Base-by-base conservation (phyloP, 2,113 vertebrate species). In the Myrmecophaga tridactyla region DNA sequence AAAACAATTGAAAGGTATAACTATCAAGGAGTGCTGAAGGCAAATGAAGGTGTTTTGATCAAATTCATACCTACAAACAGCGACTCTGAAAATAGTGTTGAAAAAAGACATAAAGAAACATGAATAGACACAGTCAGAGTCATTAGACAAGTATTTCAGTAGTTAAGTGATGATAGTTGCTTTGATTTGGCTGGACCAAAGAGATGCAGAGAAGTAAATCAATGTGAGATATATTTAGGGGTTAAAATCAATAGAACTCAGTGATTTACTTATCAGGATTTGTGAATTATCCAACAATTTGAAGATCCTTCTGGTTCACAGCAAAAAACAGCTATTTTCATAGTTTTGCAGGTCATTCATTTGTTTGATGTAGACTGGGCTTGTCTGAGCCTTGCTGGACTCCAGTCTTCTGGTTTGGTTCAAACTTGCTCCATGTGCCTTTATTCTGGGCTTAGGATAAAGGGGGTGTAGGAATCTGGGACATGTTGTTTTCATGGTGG, bases 41-140 rank as follows among this genome's bases (percentile, higher is more conserved):
- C n/a, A 95, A 92, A 86, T 34, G 18, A 85, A 78, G 14, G 41
- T 73, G 62, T 90, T 89, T 90, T 81, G 48, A 83, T 75, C 23
- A 89, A 89, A 93, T 69, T 58, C 13, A 14, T 63, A 46, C n/a
- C 65, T 76, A 53, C 6, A 80, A 89, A 91, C 18, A 1, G 65
- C 67, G 72, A 43, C 1, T 27, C 14, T 86, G 4, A 10, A 75
- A 95, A 9, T 12, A 86, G 6, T 39, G 9, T 53, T 86, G 62
- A 86, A 1, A 62, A 11, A 78, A 89, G 31, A 75, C 7, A 88
- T 69, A 58, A 65, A 31, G 29, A 85, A 53, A 70, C 21, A 80
- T 67, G 4, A 69, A 56, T 65, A 70, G 9, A 95, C 21, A 48
- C 3, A 72, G 21, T 21, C 77, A 70, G 56, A 85, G 6, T 48